These are phyloP conservation scores for Boloria euphrosyne DNA, from an alignment of 2,888 invertebrate species.

Conservation along the genomic window DNA sequence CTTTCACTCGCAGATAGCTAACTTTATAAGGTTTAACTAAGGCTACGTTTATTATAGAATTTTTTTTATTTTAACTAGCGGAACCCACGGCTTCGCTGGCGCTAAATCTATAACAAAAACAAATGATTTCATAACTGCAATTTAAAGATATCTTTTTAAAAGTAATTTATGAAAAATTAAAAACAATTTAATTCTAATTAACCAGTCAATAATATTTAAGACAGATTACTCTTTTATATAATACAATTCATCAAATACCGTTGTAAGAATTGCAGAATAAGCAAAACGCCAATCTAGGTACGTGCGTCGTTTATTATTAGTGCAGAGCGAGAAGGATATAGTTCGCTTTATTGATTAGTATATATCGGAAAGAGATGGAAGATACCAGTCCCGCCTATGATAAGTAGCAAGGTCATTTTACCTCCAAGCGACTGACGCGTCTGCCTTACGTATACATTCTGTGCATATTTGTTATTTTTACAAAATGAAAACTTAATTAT, in stretches of 20 bases:
- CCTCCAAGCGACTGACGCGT: slow-evolving; percentile 47
- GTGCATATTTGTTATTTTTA: slow-evolving; percentile 18
- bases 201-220: neutral
- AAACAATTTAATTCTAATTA: too few species aligned
- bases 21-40: too few species aligned
- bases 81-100: too few species aligned
- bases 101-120: too few species aligned
- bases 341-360: slow-evolving; percentile 59
- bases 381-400: slow-evolving; percentile 54
- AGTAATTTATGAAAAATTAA: too few species aligned
- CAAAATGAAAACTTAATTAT: slow-evolving; percentile 17
- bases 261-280: slow-evolving; percentile 58
- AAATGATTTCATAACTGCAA: too few species aligned
- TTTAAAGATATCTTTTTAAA: too few species aligned
- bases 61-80: too few species aligned
- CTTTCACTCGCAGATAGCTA: too few species aligned
- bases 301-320: slow-evolving; percentile 68
- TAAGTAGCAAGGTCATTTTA: slow-evolving; percentile 75
- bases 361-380: slow-evolving; percentile 55
- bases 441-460: slow-evolving; percentile 34
- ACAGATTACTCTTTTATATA: neutral
- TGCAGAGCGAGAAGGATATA: slow-evolving; percentile 55
- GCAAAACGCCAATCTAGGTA: slow-evolving; percentile 40
- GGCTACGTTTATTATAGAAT: too few species aligned
- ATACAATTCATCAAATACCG: slow-evolving; percentile 48